Evolutionary conservation across 2,797 vertebrate genomes (phyloP).

Genomic region (Oreochromis mossambicus): DNA sequence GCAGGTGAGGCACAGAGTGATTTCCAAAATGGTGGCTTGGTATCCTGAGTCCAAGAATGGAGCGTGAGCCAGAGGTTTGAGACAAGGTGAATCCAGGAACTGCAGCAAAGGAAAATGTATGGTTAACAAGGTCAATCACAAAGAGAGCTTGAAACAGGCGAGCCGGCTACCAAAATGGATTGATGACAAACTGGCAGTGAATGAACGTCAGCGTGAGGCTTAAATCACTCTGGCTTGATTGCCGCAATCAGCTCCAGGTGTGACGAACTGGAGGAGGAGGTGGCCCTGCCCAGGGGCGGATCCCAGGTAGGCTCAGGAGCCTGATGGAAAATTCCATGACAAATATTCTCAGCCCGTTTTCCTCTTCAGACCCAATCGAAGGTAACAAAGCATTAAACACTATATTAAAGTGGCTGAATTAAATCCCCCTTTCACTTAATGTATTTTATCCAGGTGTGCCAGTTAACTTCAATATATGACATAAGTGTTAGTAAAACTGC

Average conservation of each 20-base stretch:
- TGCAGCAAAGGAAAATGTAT: neutral
- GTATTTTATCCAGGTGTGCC: neutral
- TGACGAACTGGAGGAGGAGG: neutral
- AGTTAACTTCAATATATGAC: neutral
- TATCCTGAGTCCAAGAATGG: neutral
- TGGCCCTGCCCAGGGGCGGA: neutral
- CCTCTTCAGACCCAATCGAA: neutral
- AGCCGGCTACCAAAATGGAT: accelerated
- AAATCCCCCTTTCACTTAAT: neutral
- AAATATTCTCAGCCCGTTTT: neutral
- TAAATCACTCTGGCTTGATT: neutral
- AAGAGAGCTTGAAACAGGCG: accelerated
- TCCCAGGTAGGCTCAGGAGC: neutral
- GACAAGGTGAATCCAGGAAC: neutral
- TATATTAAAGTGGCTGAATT: neutral
- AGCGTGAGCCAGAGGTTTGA: neutral
- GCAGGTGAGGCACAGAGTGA: neutral
- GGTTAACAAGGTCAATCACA: neutral
- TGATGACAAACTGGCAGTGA: accelerated
- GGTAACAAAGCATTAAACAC: neutral
- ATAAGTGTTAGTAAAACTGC: neutral
- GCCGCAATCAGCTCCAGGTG: neutral
- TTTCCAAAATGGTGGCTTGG: neutral
- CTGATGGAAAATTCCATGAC: neutral
- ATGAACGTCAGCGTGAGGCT: neutral